Percentiles rank a stretch among this genome's conserved stretches.
phyloP scores from a whole-genome alignment of 1,140 invertebrate genomes.

The Diorhabda carinulata region DNA sequence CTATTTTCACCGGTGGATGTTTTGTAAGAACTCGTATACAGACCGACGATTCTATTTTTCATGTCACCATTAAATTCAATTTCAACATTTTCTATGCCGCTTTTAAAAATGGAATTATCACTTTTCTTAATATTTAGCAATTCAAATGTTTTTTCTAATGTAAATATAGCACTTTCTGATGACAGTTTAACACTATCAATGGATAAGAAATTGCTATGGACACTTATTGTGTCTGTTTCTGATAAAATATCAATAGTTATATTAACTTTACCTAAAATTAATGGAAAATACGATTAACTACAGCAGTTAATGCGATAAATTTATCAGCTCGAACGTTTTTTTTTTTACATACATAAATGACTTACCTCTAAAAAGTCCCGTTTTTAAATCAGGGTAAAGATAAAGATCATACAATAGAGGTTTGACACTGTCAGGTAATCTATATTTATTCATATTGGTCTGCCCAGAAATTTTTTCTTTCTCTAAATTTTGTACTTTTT shows the following conservation, averaged over 20 bases:
- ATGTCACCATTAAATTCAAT: slow-evolving; percentile 52
- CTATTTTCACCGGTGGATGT: slow-evolving; percentile 42
- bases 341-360: not conserved
- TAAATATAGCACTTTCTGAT: slow-evolving; percentile 19
- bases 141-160: slow-evolving; percentile 30
- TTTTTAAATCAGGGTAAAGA: slow-evolving; percentile 69
- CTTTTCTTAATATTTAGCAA: slow-evolving; percentile 29
- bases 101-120: slow-evolving; percentile 24
- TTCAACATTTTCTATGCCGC: slow-evolving; percentile 19
- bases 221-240: slow-evolving; percentile 57
- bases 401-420: slow-evolving; percentile 72
- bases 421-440: slow-evolving; percentile 57
- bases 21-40: slow-evolving; percentile 51
- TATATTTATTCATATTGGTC: slow-evolving; percentile 28
- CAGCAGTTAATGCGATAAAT: not conserved
- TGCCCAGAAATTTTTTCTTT: slow-evolving; percentile 9
- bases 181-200: slow-evolving; percentile 46
- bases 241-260: slow-evolving; percentile 62
- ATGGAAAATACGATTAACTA: not conserved
- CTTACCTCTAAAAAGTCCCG: slow-evolving; percentile 62
- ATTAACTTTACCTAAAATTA: slow-evolving; percentile 58
- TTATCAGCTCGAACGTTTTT: not conserved
- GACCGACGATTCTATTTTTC: slow-evolving; percentile 53
- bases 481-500: slow-evolving; percentile 20
- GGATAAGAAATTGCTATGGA: slow-evolving; percentile 67